Evolutionary conservation across 1,140 invertebrate genomes (phyloP).

Genomic region (Berghia stephanieae): DNA sequence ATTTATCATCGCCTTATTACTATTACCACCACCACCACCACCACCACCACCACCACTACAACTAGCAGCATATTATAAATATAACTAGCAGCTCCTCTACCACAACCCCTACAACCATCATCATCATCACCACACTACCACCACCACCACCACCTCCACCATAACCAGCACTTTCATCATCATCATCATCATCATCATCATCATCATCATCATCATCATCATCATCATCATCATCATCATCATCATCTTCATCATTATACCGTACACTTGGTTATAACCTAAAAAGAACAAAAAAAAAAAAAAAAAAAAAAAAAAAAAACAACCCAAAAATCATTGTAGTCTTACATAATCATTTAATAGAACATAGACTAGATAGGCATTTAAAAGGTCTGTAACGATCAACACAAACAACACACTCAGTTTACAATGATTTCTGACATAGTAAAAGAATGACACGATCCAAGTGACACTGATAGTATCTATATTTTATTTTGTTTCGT

Average conservation of each 20-base stretch:
- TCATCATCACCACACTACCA: too few relatives aligned
- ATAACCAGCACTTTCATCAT: too few relatives aligned
- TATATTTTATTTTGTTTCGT: not conserved
- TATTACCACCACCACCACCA: too few relatives aligned
- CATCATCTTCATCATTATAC: not conserved
- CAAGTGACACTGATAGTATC: not conserved
- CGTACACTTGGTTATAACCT: not conserved
- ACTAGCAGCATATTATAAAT: too few relatives aligned
- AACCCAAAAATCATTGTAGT: not conserved
- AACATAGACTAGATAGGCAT: not conserved
- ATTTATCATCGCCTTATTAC: too few relatives aligned
- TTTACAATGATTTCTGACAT: not conserved
- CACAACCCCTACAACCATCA: too few relatives aligned
- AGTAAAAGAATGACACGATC: not conserved
- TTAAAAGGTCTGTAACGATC: not conserved
- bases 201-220: not conserved
- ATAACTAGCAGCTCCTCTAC: too few relatives aligned
- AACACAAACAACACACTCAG: not conserved
- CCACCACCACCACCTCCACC: too few relatives aligned
- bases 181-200: not conserved
- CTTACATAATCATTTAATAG: not conserved
- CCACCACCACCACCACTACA: too few relatives aligned
- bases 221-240: conserved; percentile 1
- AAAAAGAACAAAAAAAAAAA: not conserved
- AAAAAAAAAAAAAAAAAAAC: not conserved